A percentile compares a stretch with the other conserved stretches of the same genome.
These are phyloP conservation scores for Heteropelma amictum DNA, from an alignment of 2,888 invertebrate genomes.

Conservation along the genomic window DNA sequence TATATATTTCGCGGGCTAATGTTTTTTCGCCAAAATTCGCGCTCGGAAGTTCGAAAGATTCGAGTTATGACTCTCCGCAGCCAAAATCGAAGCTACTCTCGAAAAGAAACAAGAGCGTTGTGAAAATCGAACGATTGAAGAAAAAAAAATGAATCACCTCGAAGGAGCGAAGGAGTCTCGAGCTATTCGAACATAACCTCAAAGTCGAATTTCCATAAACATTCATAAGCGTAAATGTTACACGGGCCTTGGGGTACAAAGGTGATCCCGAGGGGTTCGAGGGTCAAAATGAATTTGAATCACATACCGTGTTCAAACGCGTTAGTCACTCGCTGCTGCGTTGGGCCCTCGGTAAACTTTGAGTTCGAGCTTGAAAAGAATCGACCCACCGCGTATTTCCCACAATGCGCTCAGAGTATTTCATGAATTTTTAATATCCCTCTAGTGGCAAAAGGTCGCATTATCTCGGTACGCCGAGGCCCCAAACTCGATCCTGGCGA, in stretches of 20 bases:
- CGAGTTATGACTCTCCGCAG: no score
- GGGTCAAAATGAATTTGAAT: slow-evolving; percentile 7
- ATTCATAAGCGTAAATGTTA: no score
- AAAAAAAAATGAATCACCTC: no score
- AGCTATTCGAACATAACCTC: no score
- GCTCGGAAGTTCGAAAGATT: no score
- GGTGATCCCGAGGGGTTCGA: slow-evolving; percentile 9
- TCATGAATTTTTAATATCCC: not conserved
- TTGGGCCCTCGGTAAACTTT: slow-evolving; percentile 7
- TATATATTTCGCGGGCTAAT: not conserved
- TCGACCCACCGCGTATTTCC: no score
- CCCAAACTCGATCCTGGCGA: slow-evolving; percentile 29
- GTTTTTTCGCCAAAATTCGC: not conserved
- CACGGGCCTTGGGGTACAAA: no score
- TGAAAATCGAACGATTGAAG: no score
- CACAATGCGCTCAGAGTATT: not conserved
- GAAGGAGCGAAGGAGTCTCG: no score
- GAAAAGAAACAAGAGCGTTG: no score
- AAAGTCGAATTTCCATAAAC: no score
- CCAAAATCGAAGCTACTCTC: no score
- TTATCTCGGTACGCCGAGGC: not conserved
- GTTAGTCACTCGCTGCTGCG: slow-evolving; percentile 27
- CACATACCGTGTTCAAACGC: slow-evolving; percentile 8
- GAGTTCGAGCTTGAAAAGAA: slow-evolving; percentile 10
- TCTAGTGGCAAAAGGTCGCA: slow-evolving; percentile 26